Percentiles rank a stretch among this genome's conserved stretches.
phyloP scores from a whole-genome alignment of 2,797 vertebrate species.

The Cyprinodon diabolis region DNA sequence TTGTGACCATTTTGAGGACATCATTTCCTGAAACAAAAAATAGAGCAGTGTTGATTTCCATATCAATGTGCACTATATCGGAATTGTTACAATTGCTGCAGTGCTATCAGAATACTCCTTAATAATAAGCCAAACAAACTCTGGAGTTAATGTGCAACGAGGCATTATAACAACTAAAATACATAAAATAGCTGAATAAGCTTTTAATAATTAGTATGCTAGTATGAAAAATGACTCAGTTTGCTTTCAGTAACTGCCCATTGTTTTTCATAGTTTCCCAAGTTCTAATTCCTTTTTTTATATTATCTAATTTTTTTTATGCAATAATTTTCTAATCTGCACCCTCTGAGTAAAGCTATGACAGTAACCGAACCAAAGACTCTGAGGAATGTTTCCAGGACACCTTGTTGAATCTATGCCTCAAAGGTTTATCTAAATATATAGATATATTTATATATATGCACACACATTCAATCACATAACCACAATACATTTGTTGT shows the following conservation, averaged over 20 bases:
- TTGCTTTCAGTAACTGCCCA: not conserved
- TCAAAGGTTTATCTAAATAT: no score
- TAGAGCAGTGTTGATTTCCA: not conserved
- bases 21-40: not conserved
- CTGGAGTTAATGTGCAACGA: not conserved
- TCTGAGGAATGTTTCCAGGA: no score
- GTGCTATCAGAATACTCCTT: no score
- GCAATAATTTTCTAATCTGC: no score
- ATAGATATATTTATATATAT: no score
- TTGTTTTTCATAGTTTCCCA: not conserved
- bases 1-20: not conserved
- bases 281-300: not conserved
- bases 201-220: not conserved
- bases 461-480: not conserved
- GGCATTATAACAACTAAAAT: not conserved
- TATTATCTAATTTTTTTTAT: no score
- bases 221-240: not conserved
- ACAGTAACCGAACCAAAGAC: no score
- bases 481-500: not conserved
- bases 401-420: no score
- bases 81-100: not conserved
- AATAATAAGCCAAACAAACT: not conserved
- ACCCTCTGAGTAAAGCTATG: no score
- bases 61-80: no score
- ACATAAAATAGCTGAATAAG: not conserved